Evolutionary conservation across 2,113 vertebrate species (phyloP).

Genomic region (Tachysurus fulvidraco): DNA sequence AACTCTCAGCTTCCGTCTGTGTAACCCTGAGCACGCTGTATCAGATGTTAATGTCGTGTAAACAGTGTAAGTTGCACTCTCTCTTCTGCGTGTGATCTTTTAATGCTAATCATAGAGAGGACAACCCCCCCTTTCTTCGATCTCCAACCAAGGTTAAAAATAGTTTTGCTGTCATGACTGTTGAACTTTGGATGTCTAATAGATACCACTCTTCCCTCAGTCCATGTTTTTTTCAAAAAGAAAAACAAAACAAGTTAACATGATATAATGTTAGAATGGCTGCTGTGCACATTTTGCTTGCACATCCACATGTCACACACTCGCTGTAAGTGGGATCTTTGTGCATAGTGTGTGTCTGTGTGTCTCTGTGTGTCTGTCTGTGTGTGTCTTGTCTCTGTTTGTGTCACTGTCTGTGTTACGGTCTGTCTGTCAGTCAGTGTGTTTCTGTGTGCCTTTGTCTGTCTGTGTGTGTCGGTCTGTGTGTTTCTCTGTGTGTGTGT

Average conservation of each 20-base stretch:
- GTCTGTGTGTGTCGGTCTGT: too few species aligned
- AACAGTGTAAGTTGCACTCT: slow-evolving; percentile 32
- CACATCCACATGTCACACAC: slow-evolving; percentile 25
- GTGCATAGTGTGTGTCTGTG: not conserved
- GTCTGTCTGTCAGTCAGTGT: too few species aligned
- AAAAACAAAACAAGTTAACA: not conserved
- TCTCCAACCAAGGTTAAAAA: slow-evolving; percentile 61
- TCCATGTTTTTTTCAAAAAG: not conserved
- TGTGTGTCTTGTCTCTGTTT: not conserved
- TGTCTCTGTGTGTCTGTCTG: not conserved
- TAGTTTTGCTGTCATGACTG: slow-evolving; percentile 60
- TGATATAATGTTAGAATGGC: slow-evolving; percentile 37
- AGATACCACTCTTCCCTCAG: slow-evolving; percentile 38
- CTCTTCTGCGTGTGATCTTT: slow-evolving; percentile 53
- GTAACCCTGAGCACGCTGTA: slow-evolving; percentile 47
- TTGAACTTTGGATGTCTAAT: slow-evolving; percentile 58
- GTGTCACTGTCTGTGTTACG: too few species aligned
- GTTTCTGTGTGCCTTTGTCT: too few species aligned
- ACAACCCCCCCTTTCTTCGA: slow-evolving; percentile 19
- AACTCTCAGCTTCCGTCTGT: not conserved
- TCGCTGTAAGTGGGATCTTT: slow-evolving; percentile 57
- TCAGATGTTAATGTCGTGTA: slow-evolving; percentile 55
- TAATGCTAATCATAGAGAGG: slow-evolving; percentile 56
- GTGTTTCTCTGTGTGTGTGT: too few species aligned
- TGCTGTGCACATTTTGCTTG: not conserved